phyloP scores from a whole-genome alignment of 2,888 invertebrate genomes.

The Amblyjoppa proteus region DNA sequence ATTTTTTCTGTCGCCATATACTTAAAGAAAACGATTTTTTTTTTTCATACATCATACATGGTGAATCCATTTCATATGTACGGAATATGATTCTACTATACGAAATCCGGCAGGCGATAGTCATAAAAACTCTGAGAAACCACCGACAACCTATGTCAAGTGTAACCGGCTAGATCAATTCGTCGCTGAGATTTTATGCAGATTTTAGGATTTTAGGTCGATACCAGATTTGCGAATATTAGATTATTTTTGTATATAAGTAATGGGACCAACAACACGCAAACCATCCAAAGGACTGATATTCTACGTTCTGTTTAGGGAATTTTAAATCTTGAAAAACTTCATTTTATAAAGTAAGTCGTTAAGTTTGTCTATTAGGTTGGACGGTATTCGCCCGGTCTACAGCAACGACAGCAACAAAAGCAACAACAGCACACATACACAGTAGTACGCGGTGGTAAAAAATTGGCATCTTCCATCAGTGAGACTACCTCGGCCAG shows the following conservation, averaged over 20 bases:
- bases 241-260: background rate
- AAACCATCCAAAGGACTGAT: too few relatives aligned
- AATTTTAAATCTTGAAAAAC: background rate
- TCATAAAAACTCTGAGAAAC: too few relatives aligned
- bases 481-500: background rate
- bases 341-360: background rate
- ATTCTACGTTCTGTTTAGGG: background rate
- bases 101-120: too few relatives aligned
- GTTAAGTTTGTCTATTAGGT: background rate
- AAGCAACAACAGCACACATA: background rate
- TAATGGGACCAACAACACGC: too few relatives aligned
- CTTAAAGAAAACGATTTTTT: too few relatives aligned
- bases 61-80: too few relatives aligned
- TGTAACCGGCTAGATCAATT: background rate
- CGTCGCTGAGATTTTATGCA: background rate
- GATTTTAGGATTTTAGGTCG: background rate
- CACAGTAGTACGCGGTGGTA: background rate
- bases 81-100: too few relatives aligned
- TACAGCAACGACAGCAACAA: background rate
- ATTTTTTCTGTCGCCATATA: background rate
- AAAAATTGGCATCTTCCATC: conserved; percentile 1
- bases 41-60: too few relatives aligned
- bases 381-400: background rate
- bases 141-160: too few relatives aligned
- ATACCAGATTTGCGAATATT: background rate